Conservation (phyloP, 2,888 invertebrate genomes). For the Neria commutata region DNA sequence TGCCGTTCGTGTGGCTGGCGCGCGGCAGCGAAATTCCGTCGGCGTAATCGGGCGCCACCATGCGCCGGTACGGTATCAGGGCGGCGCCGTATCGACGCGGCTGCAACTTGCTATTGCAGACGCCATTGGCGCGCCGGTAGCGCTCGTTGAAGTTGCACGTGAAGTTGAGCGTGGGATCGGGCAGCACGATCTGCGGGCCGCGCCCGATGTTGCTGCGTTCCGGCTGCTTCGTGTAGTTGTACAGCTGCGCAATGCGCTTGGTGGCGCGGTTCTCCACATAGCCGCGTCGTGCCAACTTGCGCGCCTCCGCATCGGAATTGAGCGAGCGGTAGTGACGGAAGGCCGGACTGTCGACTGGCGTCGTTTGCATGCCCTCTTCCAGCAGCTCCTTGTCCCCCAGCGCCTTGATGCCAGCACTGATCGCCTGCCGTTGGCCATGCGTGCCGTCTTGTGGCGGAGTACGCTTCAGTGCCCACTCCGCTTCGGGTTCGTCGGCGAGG, state of each 20-base stretch:
- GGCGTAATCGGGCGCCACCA: conserved; percentile 75
- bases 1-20: conserved; percentile 54
- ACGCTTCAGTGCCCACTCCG: conserved; percentile 42
- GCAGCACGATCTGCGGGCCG: conserved; percentile 54
- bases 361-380: conserved; percentile 63
- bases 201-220: conserved; percentile 57
- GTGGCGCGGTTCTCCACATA: conserved; percentile 75
- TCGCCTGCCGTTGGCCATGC: conserved; percentile 61
- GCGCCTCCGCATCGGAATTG: conserved; percentile 68
- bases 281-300: conserved; percentile 70
- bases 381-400: conserved; percentile 65
- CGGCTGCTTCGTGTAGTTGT: conserved; percentile 56
- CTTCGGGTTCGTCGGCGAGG: conserved; percentile 45
- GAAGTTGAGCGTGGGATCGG: conserved; percentile 43
- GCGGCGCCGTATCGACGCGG: conserved; percentile 74
- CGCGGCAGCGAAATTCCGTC: conserved; percentile 77
- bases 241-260: conserved; percentile 65
- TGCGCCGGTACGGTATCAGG: conserved; percentile 73
- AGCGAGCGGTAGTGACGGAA: conserved; percentile 74
- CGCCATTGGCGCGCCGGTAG: conserved; percentile 75
- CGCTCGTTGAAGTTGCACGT: conserved; percentile 63
- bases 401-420: conserved; percentile 66
- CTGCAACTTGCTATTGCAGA: conserved; percentile 75
- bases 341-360: conserved; percentile 68
- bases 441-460: conserved; percentile 30